phyloP scores from a whole-genome alignment of 2,888 invertebrate species.

The Escarpia spicata region DNA sequence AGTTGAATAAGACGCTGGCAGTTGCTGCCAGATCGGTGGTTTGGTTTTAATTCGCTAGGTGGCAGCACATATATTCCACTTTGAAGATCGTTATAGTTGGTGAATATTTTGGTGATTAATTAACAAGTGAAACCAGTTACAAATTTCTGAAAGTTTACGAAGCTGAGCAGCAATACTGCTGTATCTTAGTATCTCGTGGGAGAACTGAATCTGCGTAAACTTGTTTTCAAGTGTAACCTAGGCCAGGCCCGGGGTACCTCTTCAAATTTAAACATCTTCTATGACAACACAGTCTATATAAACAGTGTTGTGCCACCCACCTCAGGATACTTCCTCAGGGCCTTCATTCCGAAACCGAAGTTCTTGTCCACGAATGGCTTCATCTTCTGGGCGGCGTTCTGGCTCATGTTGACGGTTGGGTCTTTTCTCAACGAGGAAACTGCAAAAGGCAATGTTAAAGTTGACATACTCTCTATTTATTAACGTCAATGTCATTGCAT shows the following conservation, averaged over 20 bases:
- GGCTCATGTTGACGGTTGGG: not conserved
- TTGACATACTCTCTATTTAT: not conserved
- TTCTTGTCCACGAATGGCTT: not conserved
- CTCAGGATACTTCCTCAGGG: not conserved
- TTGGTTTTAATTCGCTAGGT: not conserved
- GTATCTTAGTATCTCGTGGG: not conserved
- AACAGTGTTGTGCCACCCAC: not conserved
- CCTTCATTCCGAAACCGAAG: constrained; percentile 13
- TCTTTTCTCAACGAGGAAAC: not conserved
- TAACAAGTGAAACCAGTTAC: not conserved
- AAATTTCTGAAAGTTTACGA: not conserved
- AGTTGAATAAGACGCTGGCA: not conserved
- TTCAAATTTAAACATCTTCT: not conserved
- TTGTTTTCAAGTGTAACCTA: not conserved
- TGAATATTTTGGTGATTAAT: not conserved
- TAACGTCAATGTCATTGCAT: not conserved
- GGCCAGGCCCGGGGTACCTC: not conserved
- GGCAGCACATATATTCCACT: not conserved
- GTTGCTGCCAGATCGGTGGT: not conserved
- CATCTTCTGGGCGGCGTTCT: constrained; percentile 2
- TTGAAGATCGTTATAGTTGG: not conserved
- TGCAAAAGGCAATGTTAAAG: not conserved
- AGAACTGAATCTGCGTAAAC: not conserved
- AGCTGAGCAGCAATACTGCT: not conserved
- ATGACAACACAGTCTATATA: not conserved